These are phyloP conservation scores for Chrysopa pallens DNA, from an alignment of 1,140 invertebrate species.

Conservation along the genomic window DNA sequence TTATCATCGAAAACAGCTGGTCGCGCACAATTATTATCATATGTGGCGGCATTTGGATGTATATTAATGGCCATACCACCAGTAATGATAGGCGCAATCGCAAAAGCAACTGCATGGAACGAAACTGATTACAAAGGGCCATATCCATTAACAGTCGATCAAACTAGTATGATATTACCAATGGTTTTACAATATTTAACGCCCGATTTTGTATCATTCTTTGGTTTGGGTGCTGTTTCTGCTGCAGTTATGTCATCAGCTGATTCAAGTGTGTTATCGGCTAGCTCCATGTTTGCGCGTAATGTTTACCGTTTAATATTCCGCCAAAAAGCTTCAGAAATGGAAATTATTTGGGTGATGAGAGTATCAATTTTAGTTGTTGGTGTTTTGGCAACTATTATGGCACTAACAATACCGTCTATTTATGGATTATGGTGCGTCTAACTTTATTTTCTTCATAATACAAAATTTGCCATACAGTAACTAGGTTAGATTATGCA, in stretches of 20 bases:
- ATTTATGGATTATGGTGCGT: constrained; percentile 92
- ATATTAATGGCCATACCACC: constrained; percentile 93
- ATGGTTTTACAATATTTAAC: constrained; percentile 93
- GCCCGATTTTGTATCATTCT: constrained; percentile 85
- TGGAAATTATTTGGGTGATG: constrained; percentile 98
- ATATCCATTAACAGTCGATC: constrained; percentile 47
- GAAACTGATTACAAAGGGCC: constrained; percentile 66
- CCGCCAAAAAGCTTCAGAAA: constrained; percentile 81
- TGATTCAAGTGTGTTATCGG: constrained; percentile 91
- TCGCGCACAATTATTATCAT: constrained; percentile 87
- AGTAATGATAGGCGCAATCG: constrained; percentile 89
- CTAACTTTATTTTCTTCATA: too few species aligned
- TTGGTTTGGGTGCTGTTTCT: constrained; percentile 93
- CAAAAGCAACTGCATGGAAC: constrained; percentile 90
- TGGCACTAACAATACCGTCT: constrained; percentile 91
- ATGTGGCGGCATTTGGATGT: constrained; percentile 87
- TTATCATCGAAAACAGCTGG: constrained; percentile 86
- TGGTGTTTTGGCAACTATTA: constrained; percentile 77
- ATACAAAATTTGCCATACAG: too few species aligned
- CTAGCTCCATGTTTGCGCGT: constrained; percentile 94
- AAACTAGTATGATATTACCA: constrained; percentile 87
- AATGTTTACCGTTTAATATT: constrained; percentile 97
- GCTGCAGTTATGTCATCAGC: constrained; percentile 98
- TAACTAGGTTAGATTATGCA: too few species aligned
- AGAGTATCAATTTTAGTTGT: constrained; percentile 82